Base-by-base conservation (phyloP, 2,113 vertebrate species). In the Elephas maximus region DNA sequence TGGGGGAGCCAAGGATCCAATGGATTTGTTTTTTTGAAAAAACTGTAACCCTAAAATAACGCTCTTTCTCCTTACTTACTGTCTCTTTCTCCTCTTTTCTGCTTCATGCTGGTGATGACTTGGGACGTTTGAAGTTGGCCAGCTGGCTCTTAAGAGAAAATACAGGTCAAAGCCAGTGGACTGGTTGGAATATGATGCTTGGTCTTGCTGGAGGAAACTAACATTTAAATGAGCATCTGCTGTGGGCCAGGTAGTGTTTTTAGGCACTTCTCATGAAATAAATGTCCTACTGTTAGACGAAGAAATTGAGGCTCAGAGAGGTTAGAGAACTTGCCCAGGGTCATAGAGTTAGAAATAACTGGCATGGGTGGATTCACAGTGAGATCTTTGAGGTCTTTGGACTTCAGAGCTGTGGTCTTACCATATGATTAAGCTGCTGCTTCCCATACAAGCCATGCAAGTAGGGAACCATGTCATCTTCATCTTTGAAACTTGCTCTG, bases 161-260 rank as follows among this genome's bases (percentile, higher is more conserved):
- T 81, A 18, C 94, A 90, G 78, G 86, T 96, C 96, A 88, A 53
- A 11, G n/a, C 85, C 97, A 60, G 90, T 85, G 97, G 93, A 95
- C 94, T 96, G 96, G 88, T 91, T 90, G 94, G 96, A 94, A 73
- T 97, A 77, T 69, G 96, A 95, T 24, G 93, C 93, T 97, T 92
- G 93, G 67, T 96, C 84, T 97, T 90, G 84, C 95, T 96, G 96
- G 97, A 96, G 81, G 96, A 96, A 95, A 97, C 96, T 97, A 98
- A 97, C 96, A 95, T 33, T 94, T 94, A 97, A 97, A 79, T 95
- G 97, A 96, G 67, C 97, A 6, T 71, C 95, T 65, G 20, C 96
- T 85, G 67, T 96, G 95, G 92, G 97, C 96, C 97, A 97, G 97
- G 97, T 97, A 97, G 97, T 96, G 88, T 97, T 69, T 79, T 57